Evolutionary conservation across 2,888 invertebrate genomes (phyloP), one percentile per base, ranked within the genome.

Genomic region (Leptopilina myrica): DNA sequence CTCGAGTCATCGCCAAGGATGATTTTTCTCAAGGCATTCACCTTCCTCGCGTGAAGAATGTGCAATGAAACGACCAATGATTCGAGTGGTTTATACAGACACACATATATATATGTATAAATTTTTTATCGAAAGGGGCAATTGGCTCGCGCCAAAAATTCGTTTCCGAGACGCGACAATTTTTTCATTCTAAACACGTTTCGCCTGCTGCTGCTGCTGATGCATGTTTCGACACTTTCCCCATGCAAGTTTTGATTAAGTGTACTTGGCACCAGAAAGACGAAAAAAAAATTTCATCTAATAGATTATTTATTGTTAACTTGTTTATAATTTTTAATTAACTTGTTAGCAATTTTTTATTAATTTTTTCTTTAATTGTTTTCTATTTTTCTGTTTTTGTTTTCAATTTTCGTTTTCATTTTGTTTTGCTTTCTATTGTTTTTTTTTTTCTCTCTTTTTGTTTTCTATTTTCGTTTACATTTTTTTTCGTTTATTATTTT

Each of bases 151-250:
- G 79, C 78, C 79, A 81, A 81, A 49, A 83, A 81, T 82, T 83
- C 69, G 81, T 83, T 82, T 84, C 80, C 81, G 79, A 80, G 80
- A 62, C 65, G 66, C 49, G 49, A 49, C 49, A 65, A 40, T 62
- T 67, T 73, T 69, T 77, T 82, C 83, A 88, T 87, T 85, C 88
- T 76, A 84, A 76, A 86, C 88, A 88, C 88, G 88, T 88, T 88
- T 85, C 65, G 80, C 49, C 84, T 56, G 33, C 33, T 33, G 20
- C 33, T 33, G 20, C 20, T 20, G 33, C 33, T 33, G 33, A 33
- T 33, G 33, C 73, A 73, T 73, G 73, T 73, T 73, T 56, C 73
- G 73, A 56, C 73, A 73, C 73, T 73, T 73, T 73, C 73, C 33
- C 11, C 15, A 49, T 9, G 53, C 56, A 53, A n/a, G 69, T 56